Percentiles rank a stretch among this genome's conserved stretches.
These are phyloP conservation scores for Villa cingulata DNA, from an alignment of 2,888 invertebrate species.

Conservation along the genomic window DNA sequence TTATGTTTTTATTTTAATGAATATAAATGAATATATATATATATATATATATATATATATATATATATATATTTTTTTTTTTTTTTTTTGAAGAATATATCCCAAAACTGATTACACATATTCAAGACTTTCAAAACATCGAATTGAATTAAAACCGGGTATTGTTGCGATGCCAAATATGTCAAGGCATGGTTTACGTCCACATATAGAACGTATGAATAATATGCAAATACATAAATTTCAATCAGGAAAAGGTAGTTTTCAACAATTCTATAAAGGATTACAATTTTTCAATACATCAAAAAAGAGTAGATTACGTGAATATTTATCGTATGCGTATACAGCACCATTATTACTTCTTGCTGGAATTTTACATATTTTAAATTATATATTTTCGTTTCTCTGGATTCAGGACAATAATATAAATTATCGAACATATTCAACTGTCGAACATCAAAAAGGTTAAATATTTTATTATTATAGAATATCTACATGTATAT, in stretches of 20 bases:
- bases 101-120: constrained; percentile 89
- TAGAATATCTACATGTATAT: too few relatives aligned
- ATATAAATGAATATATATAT: too few relatives aligned
- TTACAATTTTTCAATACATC: constrained; percentile 22
- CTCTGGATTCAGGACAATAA: not conserved
- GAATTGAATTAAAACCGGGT: constrained; percentile 65
- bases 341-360: too few relatives aligned
- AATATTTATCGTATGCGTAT: too few relatives aligned
- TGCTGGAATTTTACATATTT: constrained; percentile 20
- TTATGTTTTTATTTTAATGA: constrained; percentile 1
- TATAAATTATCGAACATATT: not conserved
- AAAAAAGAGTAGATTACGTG: too few relatives aligned
- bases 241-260: constrained; percentile 27
- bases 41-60: too few relatives aligned
- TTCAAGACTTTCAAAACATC: constrained; percentile 65
- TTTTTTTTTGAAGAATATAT: constrained; percentile 47
- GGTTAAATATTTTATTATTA: constrained; percentile 4
- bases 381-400: not conserved
- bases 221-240: constrained; percentile 28
- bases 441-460: constrained; percentile 2
- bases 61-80: constrained; percentile 1
- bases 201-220: constrained; percentile 42
- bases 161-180: constrained; percentile 78
- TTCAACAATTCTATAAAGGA: too few relatives aligned
- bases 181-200: constrained; percentile 59